Base-by-base conservation (phyloP, 1,140 invertebrate genomes). In the Drosophila bipectinata region DNA sequence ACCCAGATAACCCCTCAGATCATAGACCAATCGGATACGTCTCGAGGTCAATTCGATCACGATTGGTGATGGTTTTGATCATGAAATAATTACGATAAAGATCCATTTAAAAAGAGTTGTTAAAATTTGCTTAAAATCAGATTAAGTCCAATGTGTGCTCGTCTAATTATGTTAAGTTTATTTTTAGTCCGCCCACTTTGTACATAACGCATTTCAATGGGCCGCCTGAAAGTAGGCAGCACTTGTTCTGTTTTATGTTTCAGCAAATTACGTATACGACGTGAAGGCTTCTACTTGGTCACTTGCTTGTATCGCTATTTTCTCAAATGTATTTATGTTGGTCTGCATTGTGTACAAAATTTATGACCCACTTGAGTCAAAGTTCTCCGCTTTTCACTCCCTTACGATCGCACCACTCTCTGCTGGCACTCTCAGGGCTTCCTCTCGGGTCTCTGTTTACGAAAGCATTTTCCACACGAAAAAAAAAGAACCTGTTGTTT, bases 261-360 rank as follows among this genome's bases (percentile, higher is more conserved):
- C 37, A 55, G 34, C 32, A 84, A n/a, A 88, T 88, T 88, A 68
- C 78, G 83, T 88, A 88, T 88, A 88, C 83, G 84, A 77, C 83
- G 26, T 77, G 83, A 53, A 28, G 47, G 57, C 52, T 52, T 9
- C 56, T 52, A 48, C 75, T 78, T 72, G 79, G 75, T 72, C 79
- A 84, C 62, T 59, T 64, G 37, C 49, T 49, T 54, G 37, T 56
- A 62, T 44, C 26, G 61, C 32, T 34, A 37, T 10, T n/a, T 4
- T 12, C 4, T 12, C 12, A 4, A 12, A 30, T 59, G 54, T 73
- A 44, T 57, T 18, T 15, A 44, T 44, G 32, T 71, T 44, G 58
- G 7, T 48, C 55, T 57, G 15, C 34, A 47, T 39, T 76, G 59
- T 12, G 41, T 59, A 21, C 37, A 57, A 61, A 77, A 77, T 87